Base-by-base conservation (phyloP, 2,888 invertebrate species). In the Aspidiotus rigidus region DNA sequence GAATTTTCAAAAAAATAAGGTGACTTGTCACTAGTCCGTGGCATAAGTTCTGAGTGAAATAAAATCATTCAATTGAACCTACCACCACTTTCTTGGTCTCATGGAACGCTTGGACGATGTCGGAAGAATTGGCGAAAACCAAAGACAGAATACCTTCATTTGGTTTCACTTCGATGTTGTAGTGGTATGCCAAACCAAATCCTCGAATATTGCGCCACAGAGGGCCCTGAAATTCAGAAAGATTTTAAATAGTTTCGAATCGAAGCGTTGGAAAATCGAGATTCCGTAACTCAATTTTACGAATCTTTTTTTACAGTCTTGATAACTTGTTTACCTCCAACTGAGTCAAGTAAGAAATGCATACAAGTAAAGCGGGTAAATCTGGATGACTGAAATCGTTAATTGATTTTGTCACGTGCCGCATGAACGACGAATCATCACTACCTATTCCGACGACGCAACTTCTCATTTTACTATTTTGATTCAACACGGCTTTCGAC, bases 131-230 rank as follows among this genome's bases (percentile, higher is more conserved):
- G 76, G 86, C 86, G 62, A 94, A 83, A 0, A 84, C 80, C 75
- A 94, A 83, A 74, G 85, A 84, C 55, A 93, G 77, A 39, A 87
- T 79, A 3, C 88, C 89, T 78, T 89, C 86, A 76, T 85, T 82
- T 7, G 82, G 83, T 72, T 83, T 81, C 40, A 85, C 77, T 67
- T 80, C 79, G 74, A 89, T 83, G 74, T 82, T 82, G 79, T 89
- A 93, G 66, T 86, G 83, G 79, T 95, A 95, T 0, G 93, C 85
- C 66, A 90, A 83, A 0, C 94, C 94, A 75, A 86, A 85, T 54
- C 94, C 94, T 74, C 95, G 83, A 73, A 95, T 88, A 77, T 88
- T 84, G 64, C 86, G 84, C 90, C 91, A 93, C 85, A 93, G 85
- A 40, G 93, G 92, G 64, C 93, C 93, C 87, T 88, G 78, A n/a